Evolutionary conservation across 2,797 vertebrate species (phyloP), one percentile per base, ranked within the genome.

Genomic region (Argyrosomus regius): DNA sequence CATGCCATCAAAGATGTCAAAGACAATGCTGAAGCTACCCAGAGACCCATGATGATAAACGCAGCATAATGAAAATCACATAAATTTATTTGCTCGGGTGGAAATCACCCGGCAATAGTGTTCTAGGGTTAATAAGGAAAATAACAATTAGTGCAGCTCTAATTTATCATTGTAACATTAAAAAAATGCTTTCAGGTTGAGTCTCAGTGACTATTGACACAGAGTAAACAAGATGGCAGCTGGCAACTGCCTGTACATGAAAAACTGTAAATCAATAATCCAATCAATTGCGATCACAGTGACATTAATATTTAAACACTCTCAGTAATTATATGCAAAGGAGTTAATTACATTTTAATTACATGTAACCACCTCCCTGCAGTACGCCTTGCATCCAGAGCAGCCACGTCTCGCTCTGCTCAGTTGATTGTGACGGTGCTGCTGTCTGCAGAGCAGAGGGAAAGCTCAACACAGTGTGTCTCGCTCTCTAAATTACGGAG

Each of bases 281-380:
- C 46, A 83, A 84, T 88, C 63, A 68, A 52, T 53, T 8, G 2
- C 9, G 3, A 80, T 84, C 77, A 77, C 6, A 24, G n/a, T 22
- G 46, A 58, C 74, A 64, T 81, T 79, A 62, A 85, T 78, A 73
- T 84, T 80, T 74, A 69, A 86, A 39, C 71, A 80, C 63, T 59
- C 52, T 28, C 20, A 16, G 46, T 84, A 78, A 80, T 89, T 82
- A 76, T 49, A 88, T 62, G 52, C 49, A 75, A 63, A 74, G 12
- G n/a, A 75, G 48, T 69, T 89, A 71, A 89, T 87, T 84, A 73
- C 67, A 81, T 79, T 84, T 82, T 66, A 78, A 88, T 82, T 69
- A 77, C 66, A 81, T 85, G 73, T 80, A 69, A 75, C 53, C 72
- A 66, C 49, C 63, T 56, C 24, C 63, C 52, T 68, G 68, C 39